Conservation (phyloP, 2,797 vertebrate genomes). For the Remorina albescens region DNA sequence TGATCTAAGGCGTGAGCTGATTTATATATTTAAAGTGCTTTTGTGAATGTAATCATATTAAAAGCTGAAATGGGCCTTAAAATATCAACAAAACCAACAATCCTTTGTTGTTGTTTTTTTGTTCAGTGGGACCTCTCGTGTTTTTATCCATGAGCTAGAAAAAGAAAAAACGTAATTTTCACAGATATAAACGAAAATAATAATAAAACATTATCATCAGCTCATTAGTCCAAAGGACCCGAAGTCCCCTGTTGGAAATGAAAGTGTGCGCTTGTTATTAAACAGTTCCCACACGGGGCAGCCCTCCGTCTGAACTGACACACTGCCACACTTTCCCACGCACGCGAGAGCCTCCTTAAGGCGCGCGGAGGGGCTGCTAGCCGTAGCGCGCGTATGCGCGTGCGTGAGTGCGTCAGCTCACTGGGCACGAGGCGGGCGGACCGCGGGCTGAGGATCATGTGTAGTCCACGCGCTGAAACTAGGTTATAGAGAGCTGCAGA, state of each 20-base stretch:
- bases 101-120: no score
- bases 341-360: constrained; percentile 79
- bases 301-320: constrained; percentile 73
- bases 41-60: neutral
- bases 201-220: neutral
- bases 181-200: no score
- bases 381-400: no score
- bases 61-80: neutral
- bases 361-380: constrained; percentile 66
- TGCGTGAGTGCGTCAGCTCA: constrained; percentile 67
- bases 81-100: neutral
- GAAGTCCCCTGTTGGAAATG: neutral
- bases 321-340: constrained; percentile 87
- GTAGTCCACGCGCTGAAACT: constrained; percentile 86
- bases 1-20: neutral
- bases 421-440: constrained; percentile 83
- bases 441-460: constrained; percentile 83
- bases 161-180: no score
- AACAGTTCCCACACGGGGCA: constrained; percentile 77
- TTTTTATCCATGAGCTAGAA: no score
- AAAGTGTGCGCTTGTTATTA: constrained; percentile 26
- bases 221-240: neutral
- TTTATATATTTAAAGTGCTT: neutral
- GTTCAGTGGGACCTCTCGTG: no score
- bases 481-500: constrained; percentile 74